These are phyloP conservation scores for Tanytarsus gracilentus DNA, from an alignment of 2,888 invertebrate genomes.

Conservation along the genomic window DNA sequence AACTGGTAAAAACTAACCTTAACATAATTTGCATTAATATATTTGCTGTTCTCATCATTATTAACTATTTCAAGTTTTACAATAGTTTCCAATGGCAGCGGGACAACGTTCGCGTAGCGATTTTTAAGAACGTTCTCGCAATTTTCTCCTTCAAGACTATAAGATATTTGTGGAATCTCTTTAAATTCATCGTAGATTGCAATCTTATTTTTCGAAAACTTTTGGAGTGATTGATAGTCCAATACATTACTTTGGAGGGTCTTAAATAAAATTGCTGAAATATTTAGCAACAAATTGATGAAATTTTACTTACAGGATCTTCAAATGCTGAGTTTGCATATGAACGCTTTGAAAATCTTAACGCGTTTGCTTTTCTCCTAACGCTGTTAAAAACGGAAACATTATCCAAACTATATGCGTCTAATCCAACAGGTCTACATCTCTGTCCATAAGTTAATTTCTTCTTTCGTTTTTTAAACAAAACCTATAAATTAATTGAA, in stretches of 20 bases:
- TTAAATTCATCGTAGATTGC: constrained; percentile 73
- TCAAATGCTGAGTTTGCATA: constrained; percentile 88
- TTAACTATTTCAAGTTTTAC: constrained; percentile 65
- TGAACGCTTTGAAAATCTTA: constrained; percentile 71
- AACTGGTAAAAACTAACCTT: constrained; percentile 53
- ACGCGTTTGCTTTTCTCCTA: constrained; percentile 58
- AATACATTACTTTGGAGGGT: constrained; percentile 24
- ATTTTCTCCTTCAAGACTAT: constrained; percentile 70
- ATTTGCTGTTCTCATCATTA: constrained; percentile 71
- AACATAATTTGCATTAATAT: constrained; percentile 90
- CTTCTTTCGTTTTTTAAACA: constrained; percentile 73
- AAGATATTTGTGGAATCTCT: constrained; percentile 69
- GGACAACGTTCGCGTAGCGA: constrained; percentile 89
- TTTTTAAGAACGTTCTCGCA: constrained; percentile 90
- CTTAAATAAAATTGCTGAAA: not conserved
- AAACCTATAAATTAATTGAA: constrained; percentile 55
- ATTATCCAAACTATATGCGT: constrained; percentile 84
- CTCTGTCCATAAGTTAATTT: constrained; percentile 75
- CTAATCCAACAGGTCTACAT: constrained; percentile 78
- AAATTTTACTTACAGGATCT: constrained; percentile 57
- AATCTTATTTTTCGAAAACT: constrained; percentile 60
- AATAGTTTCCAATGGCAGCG: constrained; percentile 82
- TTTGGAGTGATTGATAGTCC: constrained; percentile 34
- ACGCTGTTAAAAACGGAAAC: constrained; percentile 73
- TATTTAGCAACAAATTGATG: not conserved